These are phyloP conservation scores for Dasysyrphus albostriatus DNA, from an alignment of 2,888 invertebrate species.

Conservation along the genomic window DNA sequence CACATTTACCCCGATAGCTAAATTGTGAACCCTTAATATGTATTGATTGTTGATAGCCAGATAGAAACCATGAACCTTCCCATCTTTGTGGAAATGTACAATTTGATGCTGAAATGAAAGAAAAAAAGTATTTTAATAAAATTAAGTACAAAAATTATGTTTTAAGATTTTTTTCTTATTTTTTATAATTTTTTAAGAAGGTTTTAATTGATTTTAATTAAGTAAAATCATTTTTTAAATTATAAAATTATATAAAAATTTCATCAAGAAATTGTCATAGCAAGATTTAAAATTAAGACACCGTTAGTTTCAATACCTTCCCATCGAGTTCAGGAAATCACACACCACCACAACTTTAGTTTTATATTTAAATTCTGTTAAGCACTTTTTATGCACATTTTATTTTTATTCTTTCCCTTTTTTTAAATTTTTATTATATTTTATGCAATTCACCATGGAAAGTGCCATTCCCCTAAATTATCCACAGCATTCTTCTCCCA, in stretches of 20 bases:
- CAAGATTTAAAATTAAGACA: neutral
- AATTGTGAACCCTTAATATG: conserved; percentile 92
- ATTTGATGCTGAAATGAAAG: conserved; percentile 84
- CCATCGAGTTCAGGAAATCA: no score
- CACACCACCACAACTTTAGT: neutral
- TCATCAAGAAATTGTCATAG: neutral
- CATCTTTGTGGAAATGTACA: conserved; percentile 93
- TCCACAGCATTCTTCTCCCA: conserved; percentile 55
- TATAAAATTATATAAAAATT: neutral
- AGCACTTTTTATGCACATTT: conserved; percentile 20
- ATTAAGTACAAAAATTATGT: neutral
- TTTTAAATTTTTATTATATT: conserved; percentile 32
- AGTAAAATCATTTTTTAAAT: no score
- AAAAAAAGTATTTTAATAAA: neutral
- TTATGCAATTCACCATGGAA: conserved; percentile 55
- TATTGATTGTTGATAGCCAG: conserved; percentile 93
- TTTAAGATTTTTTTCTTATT: neutral
- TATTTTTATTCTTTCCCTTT: neutral
- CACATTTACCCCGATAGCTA: conserved; percentile 93
- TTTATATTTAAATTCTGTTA: conserved; percentile 9
- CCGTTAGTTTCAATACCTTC: neutral
- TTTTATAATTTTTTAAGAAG: neutral
- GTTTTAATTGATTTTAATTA: neutral
- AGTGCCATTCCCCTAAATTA: conserved; percentile 52
- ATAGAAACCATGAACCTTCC: conserved; percentile 96